Percentiles rank a stretch among this genome's conserved stretches.
Evolutionary conservation across 64 coral and sea anemone genomes (phyloP).

Genomic region (Porites australiensis): DNA sequence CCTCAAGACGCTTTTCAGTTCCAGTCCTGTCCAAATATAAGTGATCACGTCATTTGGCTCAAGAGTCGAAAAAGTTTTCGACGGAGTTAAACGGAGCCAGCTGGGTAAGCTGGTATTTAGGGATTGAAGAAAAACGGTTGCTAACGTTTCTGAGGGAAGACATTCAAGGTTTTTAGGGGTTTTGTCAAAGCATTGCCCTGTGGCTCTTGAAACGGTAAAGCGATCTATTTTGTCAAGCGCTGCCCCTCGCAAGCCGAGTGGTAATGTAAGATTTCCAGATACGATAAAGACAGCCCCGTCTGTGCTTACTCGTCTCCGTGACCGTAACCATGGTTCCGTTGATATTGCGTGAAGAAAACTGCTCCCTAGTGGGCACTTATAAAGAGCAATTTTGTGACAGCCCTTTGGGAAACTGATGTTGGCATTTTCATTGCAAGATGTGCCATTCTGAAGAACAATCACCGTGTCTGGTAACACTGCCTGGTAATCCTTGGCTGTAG

Average conservation of each 20-base stretch:
- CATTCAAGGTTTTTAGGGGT: not conserved
- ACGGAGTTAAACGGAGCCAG: conserved; percentile 25
- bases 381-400: conserved; percentile 18
- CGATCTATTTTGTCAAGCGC: not conserved
- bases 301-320: not conserved
- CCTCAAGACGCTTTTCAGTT: conserved; percentile 18
- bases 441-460: conserved; percentile 11
- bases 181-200: not conserved
- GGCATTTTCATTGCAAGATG: not conserved
- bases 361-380: not conserved
- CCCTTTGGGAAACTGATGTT: not conserved
- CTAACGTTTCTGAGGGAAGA: conserved; percentile 17
- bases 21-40: conserved; percentile 42
- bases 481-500: not conserved
- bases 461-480: conserved; percentile 24
- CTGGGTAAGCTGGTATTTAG: conserved; percentile 8
- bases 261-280: not conserved
- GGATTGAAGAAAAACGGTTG: conserved; percentile 22
- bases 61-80: not conserved
- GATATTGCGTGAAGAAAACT: not conserved
- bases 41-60: conserved; percentile 2
- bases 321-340: conserved; percentile 7
- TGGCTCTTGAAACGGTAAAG: not conserved
- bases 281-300: not conserved
- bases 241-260: conserved; percentile 5